phyloP scores from a whole-genome alignment of 37 sponge, comb jelly and placozoan species.

The Mnemiopsis leidyi region DNA sequence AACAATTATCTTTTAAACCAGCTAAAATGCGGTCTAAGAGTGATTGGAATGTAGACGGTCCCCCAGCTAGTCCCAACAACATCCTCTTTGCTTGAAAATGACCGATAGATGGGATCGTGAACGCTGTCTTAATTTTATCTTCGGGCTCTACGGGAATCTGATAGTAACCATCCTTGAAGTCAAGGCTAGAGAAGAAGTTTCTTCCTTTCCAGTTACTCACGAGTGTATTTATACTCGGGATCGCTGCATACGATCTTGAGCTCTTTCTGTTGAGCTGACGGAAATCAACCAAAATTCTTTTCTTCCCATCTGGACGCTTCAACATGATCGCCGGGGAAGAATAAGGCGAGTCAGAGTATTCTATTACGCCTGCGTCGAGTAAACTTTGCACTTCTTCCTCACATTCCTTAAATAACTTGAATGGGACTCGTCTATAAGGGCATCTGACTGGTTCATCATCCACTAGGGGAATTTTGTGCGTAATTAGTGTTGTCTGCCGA shows the following conservation, averaged over 20 bases:
- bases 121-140: background rate
- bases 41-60: background rate
- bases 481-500: background rate
- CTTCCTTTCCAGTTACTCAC: background rate
- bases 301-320: background rate
- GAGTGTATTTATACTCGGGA: background rate
- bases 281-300: background rate
- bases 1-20: background rate
- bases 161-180: background rate
- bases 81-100: background rate
- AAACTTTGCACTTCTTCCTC: background rate
- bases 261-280: background rate
- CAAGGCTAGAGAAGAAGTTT: background rate
- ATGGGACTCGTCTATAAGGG: background rate
- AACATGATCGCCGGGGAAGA: background rate
- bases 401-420: background rate
- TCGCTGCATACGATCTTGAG: background rate
- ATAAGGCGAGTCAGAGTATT: background rate
- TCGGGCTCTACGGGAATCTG: background rate
- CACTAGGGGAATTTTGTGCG: background rate
- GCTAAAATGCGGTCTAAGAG: background rate
- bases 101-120: conserved; percentile 9
- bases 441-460: background rate
- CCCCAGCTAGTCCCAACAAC: background rate
- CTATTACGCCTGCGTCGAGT: background rate